A percentile compares a stretch with the other conserved stretches of the same genome.
phyloP scores from a whole-genome alignment of 2,113 vertebrate genomes.

The Heliornis fulica region DNA sequence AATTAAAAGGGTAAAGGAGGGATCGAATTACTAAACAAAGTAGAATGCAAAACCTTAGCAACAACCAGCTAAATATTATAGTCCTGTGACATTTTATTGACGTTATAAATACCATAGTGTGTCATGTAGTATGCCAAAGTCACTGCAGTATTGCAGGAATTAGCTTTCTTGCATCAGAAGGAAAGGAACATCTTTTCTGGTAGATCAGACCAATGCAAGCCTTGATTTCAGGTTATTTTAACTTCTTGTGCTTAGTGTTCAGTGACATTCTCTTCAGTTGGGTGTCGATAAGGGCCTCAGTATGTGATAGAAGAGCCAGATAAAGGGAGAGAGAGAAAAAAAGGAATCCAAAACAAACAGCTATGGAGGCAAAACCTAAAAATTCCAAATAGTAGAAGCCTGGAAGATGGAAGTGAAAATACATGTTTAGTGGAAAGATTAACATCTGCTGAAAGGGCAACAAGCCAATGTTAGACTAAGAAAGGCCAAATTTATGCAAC shows the following conservation, averaged over 20 bases:
- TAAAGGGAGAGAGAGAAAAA: too few relatives aligned
- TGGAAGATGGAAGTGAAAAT: not conserved
- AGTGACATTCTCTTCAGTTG: not conserved
- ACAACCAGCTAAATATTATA: conserved; percentile 14
- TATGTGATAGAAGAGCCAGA: not conserved
- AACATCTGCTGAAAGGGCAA: not conserved
- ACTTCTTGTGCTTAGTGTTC: not conserved
- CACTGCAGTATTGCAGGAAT: not conserved
- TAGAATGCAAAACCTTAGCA: not conserved
- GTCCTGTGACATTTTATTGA: not conserved
- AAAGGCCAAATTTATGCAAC: not conserved
- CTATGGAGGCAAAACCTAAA: not conserved
- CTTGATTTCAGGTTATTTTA: not conserved
- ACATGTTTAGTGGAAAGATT: not conserved
- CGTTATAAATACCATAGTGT: not conserved
- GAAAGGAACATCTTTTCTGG: not conserved
- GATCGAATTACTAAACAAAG: not conserved
- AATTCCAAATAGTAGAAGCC: not conserved
- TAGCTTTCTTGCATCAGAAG: not conserved
- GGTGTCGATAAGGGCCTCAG: not conserved
- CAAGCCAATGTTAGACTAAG: not conserved
- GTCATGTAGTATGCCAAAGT: not conserved
- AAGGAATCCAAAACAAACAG: not conserved
- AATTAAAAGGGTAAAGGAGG: not conserved
- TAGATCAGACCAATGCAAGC: not conserved